Evolutionary conservation across 2,797 vertebrate species (phyloP), one percentile per base, ranked within the genome.

Genomic region (Astyanax mexicanus): DNA sequence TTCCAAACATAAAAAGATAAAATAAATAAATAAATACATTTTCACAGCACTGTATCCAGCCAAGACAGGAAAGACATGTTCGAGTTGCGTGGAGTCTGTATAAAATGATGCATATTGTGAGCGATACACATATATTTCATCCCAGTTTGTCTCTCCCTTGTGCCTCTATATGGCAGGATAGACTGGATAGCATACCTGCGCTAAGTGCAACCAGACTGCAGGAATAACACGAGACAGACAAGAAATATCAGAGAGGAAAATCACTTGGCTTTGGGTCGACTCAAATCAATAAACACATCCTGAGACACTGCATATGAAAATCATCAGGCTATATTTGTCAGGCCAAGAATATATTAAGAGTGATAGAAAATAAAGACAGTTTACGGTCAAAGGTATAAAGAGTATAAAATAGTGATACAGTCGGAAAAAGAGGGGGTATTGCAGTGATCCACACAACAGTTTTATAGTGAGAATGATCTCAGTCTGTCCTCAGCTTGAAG

Each of bases 161-260:
- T 52, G 47, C 29, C 51, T 70, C 21, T 40, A 57, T 38, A 57
- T 17, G 25, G 54, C 54, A 57, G 27, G 23, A 37, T 38, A 4
- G 15, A 54, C n/a, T 9, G 4, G 29, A 52, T 23, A 70, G 51
- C 68, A 44, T 37, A 57, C 47, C 35, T 44, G 29, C 57, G 17
- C 58, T 40, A 51, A 68, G 47, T 37, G 38, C 29, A 72, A 62
- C n/a, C 60, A 62, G 60, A 62, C 37, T 12, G 37, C 60, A 23
- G 6, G 19, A 19, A 62, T 12, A 68, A 68, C 27, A 68, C 8
- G 4, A 32, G 27, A 35, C 25, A 37, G 13, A 21, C 10, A 19
- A 49, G 29, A 21, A 21, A 51, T 40, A 19, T 44, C 23, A 64
- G 23, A 19, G 61, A 27, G 4, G 5, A 64, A 15, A 64, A 44